Base-by-base conservation (phyloP, 2,888 invertebrate genomes). In the Leistus spinibarbis region DNA sequence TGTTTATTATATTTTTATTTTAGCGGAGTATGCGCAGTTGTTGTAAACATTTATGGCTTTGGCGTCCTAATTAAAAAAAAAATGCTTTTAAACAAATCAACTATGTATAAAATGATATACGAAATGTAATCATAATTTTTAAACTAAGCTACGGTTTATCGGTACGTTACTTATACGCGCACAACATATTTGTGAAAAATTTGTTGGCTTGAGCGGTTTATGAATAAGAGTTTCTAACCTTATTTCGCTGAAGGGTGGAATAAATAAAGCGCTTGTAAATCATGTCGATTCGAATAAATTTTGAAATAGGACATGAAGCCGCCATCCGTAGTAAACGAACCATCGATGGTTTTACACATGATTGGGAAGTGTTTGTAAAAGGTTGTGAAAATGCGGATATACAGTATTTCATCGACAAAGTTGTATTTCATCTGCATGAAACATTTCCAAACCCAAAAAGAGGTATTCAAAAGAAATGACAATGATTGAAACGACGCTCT, bases 281-380 rank as follows among this genome's bases (percentile, higher is more conserved):
- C 82, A 91, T 91, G 91, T 89, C 90, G 82, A 90, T 93, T 79
- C 91, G 91, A 84, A 94, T 97, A 81, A 92, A 92, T 84, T 91
- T 98, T 83, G 97, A 97, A 88, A 93, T 97, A 85, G 98, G 98
- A 79, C 98, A 98, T 86, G 91, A 92, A 86, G 95, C 98, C 79
- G 90, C 91, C 77, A 85, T 96, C 80, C 91, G 94, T 82, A 90
- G 91, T 70, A 94, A 94, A 84, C 91, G 91, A 81, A 95, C 96
- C 13, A 90, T 91, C 20, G 95, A 96, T 84, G 97, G 96, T 64
- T 97, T 95, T 84, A 98, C 98, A 80, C 98, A 98, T 87, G 98
- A 98, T 85, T 98, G 98, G 98, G 95, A 95, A 85, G 92, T 98
- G 70, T 98, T 94, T 87, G 95, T 98, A 20, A 90, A 94, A 82